These are phyloP conservation scores for Ophion ellenae DNA, from an alignment of 2,888 invertebrate species.

Conservation along the genomic window DNA sequence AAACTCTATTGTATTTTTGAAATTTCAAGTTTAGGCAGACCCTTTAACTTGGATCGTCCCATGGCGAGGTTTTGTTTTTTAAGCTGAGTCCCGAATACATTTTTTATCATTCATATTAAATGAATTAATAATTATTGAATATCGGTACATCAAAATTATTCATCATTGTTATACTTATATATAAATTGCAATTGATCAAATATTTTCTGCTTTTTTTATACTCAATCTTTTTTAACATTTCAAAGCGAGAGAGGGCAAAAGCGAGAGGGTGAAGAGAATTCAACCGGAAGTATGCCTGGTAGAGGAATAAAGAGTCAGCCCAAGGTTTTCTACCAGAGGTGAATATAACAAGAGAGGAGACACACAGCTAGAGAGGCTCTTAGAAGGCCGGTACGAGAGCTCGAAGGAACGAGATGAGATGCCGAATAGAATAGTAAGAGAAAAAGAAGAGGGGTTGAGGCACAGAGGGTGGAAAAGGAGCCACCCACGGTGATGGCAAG, in stretches of 20 bases:
- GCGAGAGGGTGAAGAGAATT: neutral
- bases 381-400: slow-evolving; percentile 51
- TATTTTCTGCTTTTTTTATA: neutral
- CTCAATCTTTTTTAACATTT: neutral
- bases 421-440: slow-evolving; percentile 51
- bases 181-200: no score
- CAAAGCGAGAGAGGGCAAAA: neutral
- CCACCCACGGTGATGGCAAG: slow-evolving; percentile 77
- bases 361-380: slow-evolving; percentile 44
- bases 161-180: no score
- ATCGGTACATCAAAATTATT: no score
- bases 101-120: no score
- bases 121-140: no score
- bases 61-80: no score
- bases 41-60: no score
- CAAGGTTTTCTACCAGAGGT: slow-evolving; percentile 42
- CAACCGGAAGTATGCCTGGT: slow-evolving; percentile 35
- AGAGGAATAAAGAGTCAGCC: slow-evolving; percentile 23
- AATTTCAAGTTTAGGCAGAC: no score
- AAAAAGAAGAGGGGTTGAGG: slow-evolving; percentile 50
- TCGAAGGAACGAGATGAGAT: slow-evolving; percentile 49
- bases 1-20: no score
- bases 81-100: no score
- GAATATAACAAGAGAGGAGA: slow-evolving; percentile 54
- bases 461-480: slow-evolving; percentile 65